Base-by-base conservation (phyloP, 2,888 invertebrate genomes). In the Plagodis dolabraria region DNA sequence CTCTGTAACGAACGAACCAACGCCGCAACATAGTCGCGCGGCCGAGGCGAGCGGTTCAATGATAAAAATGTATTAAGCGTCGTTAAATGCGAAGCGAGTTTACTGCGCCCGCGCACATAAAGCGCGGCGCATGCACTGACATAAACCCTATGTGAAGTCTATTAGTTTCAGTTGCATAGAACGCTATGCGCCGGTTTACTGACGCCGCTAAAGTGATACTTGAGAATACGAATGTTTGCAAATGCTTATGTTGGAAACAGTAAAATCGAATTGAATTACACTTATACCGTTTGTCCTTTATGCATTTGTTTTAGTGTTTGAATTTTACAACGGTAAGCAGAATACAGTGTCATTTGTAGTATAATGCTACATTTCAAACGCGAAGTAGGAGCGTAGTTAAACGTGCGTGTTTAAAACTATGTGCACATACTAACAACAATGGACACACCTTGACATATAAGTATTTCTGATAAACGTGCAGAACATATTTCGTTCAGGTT, bases 151-250 rank as follows among this genome's bases (percentile, higher is more conserved):
- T 67, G 74, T 68, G 76, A 77, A 80, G 83, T 83, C 80, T 86
- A 94, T 94, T 94, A 93, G 93, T 93, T 93, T 94, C 93, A 93
- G 95, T 94, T 74, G 81, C 80, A 82, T 77, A 67, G 71, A 70
- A 71, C 72, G 67, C 69, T 71, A 76, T 69, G 51, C 51, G 68
- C 60, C 63, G 67, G 74, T 79, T 79, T 76, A 79, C 77, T 72
- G 68, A 70, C 76, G 64, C 68, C 68, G 68, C 74, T 80, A 73
- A 79, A 80, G 71, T 73, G 77, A 79, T 78, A 77, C 77, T 76
- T 59, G 65, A 67, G 63, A 70, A 72, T 69, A 73, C 68, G 64
- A 72, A 72, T 72, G 77, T 74, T 76, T 77, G 77, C 76, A 72
- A 79, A 77, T 74, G 77, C 77, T 77, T 71, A 72, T 75, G 75